Evolutionary conservation across 2,888 invertebrate genomes (phyloP).

Genomic region (Branchipolynoe longqiensis): DNA sequence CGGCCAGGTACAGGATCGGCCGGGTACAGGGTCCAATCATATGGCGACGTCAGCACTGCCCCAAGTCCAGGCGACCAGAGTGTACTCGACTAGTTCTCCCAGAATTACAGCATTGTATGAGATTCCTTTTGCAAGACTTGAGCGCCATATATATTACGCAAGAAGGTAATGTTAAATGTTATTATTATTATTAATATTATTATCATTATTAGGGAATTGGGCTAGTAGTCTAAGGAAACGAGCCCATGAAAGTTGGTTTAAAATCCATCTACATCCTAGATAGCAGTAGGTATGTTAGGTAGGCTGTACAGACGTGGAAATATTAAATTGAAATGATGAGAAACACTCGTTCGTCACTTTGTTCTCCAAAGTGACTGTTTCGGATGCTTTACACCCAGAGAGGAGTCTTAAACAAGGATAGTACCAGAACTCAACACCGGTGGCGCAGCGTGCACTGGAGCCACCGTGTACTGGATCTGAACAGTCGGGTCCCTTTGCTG

Average conservation of each 20-base stretch:
- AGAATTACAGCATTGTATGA: constrained; percentile 22
- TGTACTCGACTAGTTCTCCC: not conserved
- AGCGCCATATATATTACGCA: constrained; percentile 31
- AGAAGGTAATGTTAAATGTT: constrained; percentile 34
- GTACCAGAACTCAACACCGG: constrained; percentile 7
- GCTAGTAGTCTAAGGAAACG: not conserved
- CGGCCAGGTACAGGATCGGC: no score
- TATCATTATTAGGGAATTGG: constrained; percentile 35
- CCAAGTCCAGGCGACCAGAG: no score
- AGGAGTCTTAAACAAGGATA: constrained; percentile 18
- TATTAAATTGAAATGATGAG: constrained; percentile 52
- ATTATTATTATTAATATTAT: no score
- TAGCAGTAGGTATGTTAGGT: constrained; percentile 20
- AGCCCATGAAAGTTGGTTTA: constrained; percentile 31
- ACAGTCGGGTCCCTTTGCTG: constrained; percentile 28
- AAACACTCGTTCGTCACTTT: no score
- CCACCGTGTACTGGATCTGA: not conserved
- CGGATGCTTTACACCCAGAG: not conserved
- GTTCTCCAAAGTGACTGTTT: constrained; percentile 12
- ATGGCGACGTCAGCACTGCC: no score
- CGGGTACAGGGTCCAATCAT: no score
- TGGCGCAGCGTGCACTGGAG: not conserved
- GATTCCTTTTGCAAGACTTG: constrained; percentile 54
- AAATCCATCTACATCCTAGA: constrained; percentile 51
- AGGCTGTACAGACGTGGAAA: constrained; percentile 35